Conservation (phyloP, 2,797 vertebrate genomes). For the Atherinosoma microstoma region DNA sequence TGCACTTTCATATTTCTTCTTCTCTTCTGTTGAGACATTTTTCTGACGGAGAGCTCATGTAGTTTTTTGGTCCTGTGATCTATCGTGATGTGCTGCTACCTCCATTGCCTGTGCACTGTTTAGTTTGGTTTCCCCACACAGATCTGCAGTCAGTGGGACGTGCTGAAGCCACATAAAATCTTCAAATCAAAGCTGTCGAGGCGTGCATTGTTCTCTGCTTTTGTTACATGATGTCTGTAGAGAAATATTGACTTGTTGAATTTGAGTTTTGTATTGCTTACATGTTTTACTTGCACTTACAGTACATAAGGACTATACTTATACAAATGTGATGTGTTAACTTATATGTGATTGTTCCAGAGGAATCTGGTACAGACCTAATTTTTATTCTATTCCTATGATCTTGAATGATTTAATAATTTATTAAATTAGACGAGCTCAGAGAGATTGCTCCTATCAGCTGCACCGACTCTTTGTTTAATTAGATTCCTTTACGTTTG, state of each 20-base stretch:
- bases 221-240: constrained; percentile 30
- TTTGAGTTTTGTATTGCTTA: constrained; percentile 2
- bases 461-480: neutral
- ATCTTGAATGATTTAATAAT: constrained; percentile 27
- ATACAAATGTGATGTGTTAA: constrained; percentile 25
- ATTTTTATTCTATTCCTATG: constrained; percentile 28
- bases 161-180: constrained; percentile 25
- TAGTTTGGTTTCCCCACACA: constrained; percentile 45
- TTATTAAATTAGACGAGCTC: neutral
- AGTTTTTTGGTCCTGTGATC: constrained; percentile 66
- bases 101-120: constrained; percentile 72
- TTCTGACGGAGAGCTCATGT: constrained; percentile 65
- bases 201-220: constrained; percentile 34
- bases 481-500: neutral
- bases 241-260: constrained; percentile 22
- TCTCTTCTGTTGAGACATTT: constrained; percentile 52
- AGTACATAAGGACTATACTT: constrained; percentile 26
- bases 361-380: constrained; percentile 9
- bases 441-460: neutral
- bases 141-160: constrained; percentile 23
- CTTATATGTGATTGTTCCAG: constrained; percentile 10
- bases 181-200: constrained; percentile 16
- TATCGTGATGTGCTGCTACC: constrained; percentile 71
- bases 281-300: constrained; percentile 27
- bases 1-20: constrained; percentile 48